Evolutionary conservation across 1,140 invertebrate genomes (phyloP), one percentile per base, ranked within the genome.

Genomic region (Neodiprion lecontei): DNA sequence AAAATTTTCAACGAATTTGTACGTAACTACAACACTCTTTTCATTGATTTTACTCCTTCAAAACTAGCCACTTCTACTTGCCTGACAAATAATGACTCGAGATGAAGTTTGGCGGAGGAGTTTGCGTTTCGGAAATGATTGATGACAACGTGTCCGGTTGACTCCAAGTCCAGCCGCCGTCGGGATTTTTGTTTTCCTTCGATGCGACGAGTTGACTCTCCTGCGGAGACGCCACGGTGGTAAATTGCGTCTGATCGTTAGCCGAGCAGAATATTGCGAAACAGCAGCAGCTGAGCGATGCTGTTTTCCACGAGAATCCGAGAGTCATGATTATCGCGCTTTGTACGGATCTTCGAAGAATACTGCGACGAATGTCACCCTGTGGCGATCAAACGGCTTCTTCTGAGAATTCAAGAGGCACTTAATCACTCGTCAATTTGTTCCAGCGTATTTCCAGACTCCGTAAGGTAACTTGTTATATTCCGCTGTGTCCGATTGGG

Each of bases 41-140:
- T 21, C 17, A 21, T 21, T 21, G 17, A 21, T 21, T 21, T 40
- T 40, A 40, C 28, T 40, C 28, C 28, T 5, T 40, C 28, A 40
- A 40, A 40, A 40, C 28, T 40, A 40, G 28, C 28, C 14, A 66
- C 21, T 66, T n/a, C 11, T 14, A 69, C 70, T 83, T 83, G 83
- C 83, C 81, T 7, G 77, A 73, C 14, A 82, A 70, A 77, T 80
- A 85, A 78, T 83, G 79, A 79, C 77, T 80, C 66, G 74, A 69
- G n/a, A 17, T 0, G 53, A 61, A 61, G 3, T 61, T 61, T 12
- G 53, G 53, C n/a, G 11, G 11, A 61, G n/a, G 53, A 17, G 53
- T 61, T 17, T 61, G 53, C n/a, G 53, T 14, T 61, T 61, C 53
- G 9, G 9, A 17, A 9, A 61, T 14, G 11, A 61, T 7, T 12